Base-by-base conservation (phyloP, 92 coral and sea anemone species). In the Diadumene lineata region DNA sequence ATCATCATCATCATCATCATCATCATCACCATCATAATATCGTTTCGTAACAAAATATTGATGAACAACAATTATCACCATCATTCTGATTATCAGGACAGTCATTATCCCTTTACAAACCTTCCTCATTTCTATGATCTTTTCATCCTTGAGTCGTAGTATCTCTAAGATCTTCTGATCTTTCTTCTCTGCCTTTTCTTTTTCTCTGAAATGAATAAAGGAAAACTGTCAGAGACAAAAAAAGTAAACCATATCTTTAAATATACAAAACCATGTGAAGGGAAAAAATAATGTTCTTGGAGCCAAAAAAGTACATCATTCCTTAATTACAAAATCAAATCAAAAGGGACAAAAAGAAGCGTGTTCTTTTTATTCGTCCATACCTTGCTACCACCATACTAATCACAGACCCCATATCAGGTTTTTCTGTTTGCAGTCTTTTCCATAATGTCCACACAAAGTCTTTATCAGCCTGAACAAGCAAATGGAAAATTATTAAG, bases 361-460 rank as follows among this genome's bases (percentile, higher is more conserved):
- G n/a, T n/a, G n/a, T n/a, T n/a, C n/a, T n/a, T n/a, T n/a, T 13
- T 43, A 56, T 56, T 10, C 62, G 17, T 56, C 62, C 6, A 43
- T 62, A 89, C 94, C 94, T 87, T 60, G 98, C 90, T 16, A 94
- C 78, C 7, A 92, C 97, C 92, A 94, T 86, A 25, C 97, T 84
- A 7, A 94, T 84, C 19, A 92, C 96, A 0, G 98, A 94, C 0
- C 94, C 88, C 66, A 94, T 75, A 31, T 94, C 98, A 32, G 98
- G 98, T 69, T 94, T 89, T 29, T 89, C 85, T 10, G 92, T 75
- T 53, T 94, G 98, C 65, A 91, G 74, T 74, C 93, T 86, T 58
- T 92, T 90, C 98, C 98, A 94, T 68, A 94, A 69, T 69, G 90
- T 91, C 98, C 98, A 94, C 50, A 94, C 98, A 81, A 94, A 94